Percentiles rank a stretch among this genome's conserved stretches.
Conservation (phyloP, 2,113 vertebrate species). For the Oxyruncus cristatus region DNA sequence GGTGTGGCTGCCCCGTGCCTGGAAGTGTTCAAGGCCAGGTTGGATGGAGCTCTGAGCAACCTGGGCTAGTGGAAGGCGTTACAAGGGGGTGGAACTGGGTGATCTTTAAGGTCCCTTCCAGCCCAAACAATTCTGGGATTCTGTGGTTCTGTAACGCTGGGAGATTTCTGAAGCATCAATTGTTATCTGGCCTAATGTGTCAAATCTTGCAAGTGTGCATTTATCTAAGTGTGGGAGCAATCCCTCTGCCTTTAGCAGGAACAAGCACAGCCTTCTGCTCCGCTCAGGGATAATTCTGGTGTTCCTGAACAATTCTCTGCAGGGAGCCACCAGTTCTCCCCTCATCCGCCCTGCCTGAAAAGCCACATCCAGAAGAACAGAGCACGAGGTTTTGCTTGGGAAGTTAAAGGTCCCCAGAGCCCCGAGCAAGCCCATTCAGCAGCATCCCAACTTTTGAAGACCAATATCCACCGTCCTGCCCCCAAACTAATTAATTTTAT, state of each 20-base stretch:
- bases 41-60: neutral
- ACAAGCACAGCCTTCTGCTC: neutral
- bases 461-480: constrained; percentile 22
- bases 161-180: neutral
- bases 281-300: neutral
- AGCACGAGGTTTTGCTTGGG: neutral
- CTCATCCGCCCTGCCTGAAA: neutral
- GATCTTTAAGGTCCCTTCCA: neutral
- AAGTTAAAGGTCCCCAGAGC: neutral
- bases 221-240: neutral
- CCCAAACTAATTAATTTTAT: constrained; percentile 47
- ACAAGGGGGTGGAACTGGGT: neutral
- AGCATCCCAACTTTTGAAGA: constrained; percentile 11
- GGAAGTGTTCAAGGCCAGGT: neutral
- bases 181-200: neutral
- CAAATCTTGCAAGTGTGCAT: neutral
- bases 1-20: neutral
- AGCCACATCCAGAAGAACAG: neutral
- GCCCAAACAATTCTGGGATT: neutral
- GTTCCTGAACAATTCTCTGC: neutral
- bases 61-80: neutral
- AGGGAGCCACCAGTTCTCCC: neutral
- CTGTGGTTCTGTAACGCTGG: accelerated
- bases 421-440: neutral
- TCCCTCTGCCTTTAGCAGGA: neutral